A percentile compares a stretch with the other conserved stretches of the same genome.
phyloP scores from a whole-genome alignment of 2,888 invertebrate species.

The Cyclophora punctaria region DNA sequence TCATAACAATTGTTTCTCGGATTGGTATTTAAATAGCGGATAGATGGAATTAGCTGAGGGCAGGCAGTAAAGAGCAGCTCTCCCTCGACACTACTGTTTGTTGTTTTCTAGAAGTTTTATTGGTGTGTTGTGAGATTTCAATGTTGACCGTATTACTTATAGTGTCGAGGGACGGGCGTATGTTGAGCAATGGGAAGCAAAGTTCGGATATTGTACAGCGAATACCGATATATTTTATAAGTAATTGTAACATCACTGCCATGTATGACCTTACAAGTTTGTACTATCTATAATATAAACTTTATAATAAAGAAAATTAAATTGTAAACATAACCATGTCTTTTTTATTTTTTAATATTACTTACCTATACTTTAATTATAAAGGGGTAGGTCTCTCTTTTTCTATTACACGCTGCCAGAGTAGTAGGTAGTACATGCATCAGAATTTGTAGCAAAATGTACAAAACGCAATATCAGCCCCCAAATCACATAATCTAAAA shows the following conservation, averaged over 20 bases:
- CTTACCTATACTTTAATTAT: too few species aligned
- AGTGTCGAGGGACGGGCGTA: constrained; percentile 35
- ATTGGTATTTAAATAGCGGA: constrained; percentile 48
- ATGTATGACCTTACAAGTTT: constrained; percentile 74
- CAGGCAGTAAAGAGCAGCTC: constrained; percentile 42
- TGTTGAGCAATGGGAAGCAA: constrained; percentile 29
- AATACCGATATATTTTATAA: constrained; percentile 56
- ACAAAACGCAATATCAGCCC: too few species aligned
- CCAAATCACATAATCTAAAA: too few species aligned
- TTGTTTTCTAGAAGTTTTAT: constrained; percentile 58
- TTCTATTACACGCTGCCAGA: too few species aligned
- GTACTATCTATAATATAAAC: constrained; percentile 68
- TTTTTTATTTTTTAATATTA: too few species aligned
- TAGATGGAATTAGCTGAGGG: constrained; percentile 42
- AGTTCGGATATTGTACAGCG: constrained; percentile 50
- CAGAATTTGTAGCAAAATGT: too few species aligned
- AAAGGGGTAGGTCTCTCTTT: too few species aligned
- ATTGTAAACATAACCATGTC: not conserved
- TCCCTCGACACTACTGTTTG: constrained; percentile 44
- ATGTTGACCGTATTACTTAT: constrained; percentile 52
- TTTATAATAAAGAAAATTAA: constrained; percentile 60
- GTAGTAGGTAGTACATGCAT: too few species aligned
- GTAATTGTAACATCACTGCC: constrained; percentile 71
- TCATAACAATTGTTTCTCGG: constrained; percentile 43
- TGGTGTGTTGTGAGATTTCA: constrained; percentile 55